phyloP scores from a whole-genome alignment of 92 coral and sea anemone species.

The Diadumene lineata region DNA sequence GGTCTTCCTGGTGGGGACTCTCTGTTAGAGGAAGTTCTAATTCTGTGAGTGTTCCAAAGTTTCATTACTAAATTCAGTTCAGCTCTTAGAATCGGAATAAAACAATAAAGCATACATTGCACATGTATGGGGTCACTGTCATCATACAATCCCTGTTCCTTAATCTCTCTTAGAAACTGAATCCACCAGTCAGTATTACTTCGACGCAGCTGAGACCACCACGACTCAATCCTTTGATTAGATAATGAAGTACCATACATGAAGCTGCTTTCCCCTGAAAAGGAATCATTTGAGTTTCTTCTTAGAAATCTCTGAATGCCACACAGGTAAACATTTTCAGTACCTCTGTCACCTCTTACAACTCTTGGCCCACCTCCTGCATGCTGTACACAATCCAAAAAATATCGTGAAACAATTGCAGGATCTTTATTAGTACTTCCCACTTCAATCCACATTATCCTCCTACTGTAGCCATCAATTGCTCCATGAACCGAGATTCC shows the following conservation, averaged over 20 bases:
- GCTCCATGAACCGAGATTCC: conserved; percentile 17
- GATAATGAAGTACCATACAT: conserved; percentile 40
- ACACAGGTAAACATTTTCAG: conserved; percentile 38
- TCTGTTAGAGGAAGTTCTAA: conserved; percentile 36
- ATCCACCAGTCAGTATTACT: conserved; percentile 59
- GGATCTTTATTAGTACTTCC: conserved; percentile 14
- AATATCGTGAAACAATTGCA: conserved; percentile 30
- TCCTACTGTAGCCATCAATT: conserved; percentile 16
- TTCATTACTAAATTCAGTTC: conserved; percentile 44
- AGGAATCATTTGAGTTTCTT: conserved; percentile 17
- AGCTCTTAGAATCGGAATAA: conserved; percentile 38
- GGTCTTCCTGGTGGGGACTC: conserved; percentile 56
- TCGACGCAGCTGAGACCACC: conserved; percentile 44
- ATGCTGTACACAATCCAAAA: conserved; percentile 27
- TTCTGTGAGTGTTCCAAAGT: conserved; percentile 57
- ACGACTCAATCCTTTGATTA: conserved; percentile 52
- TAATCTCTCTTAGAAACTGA: conserved; percentile 42
- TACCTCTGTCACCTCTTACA: conserved; percentile 44
- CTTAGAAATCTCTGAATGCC: conserved; percentile 43
- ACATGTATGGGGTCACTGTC: conserved; percentile 39
- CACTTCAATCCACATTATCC: conserved; percentile 18
- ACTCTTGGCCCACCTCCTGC: conserved; percentile 30
- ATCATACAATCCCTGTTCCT: conserved; percentile 48
- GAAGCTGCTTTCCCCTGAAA: conserved; percentile 26
- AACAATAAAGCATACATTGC: conserved; percentile 48